phyloP scores from a whole-genome alignment of 2,797 vertebrate genomes.

The Pseudochirops cupreus region DNA sequence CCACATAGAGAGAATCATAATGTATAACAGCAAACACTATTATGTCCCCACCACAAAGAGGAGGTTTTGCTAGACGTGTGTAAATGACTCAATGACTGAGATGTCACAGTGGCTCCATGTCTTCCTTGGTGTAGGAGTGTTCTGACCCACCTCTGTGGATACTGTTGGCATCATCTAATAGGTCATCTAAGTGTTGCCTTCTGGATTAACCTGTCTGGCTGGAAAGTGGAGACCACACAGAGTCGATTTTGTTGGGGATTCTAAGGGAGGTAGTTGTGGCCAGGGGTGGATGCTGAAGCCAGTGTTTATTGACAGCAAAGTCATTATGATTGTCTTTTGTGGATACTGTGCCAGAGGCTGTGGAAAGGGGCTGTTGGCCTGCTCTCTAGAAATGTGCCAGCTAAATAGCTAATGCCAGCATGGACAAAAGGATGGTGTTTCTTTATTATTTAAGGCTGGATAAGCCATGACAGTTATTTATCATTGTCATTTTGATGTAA shows the following conservation, averaged over 20 bases:
- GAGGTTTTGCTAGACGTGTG: constrained; percentile 17
- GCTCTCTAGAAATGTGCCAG: background rate
- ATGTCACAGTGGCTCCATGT: constrained; percentile 69
- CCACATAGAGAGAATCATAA: constrained; percentile 61
- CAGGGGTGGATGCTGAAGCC: background rate
- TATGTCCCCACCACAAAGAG: constrained; percentile 38
- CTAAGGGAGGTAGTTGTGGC: background rate
- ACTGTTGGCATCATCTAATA: background rate
- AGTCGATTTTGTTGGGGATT: background rate
- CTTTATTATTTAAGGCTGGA: background rate
- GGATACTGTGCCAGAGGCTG: background rate
- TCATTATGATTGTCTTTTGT: background rate
- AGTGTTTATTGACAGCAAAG: background rate
- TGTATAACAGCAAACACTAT: constrained; percentile 57
- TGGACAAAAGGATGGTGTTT: background rate
- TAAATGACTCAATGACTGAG: constrained; percentile 67
- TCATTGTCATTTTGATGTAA: background rate
- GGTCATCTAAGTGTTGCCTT: background rate
- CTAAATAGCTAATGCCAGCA: background rate
- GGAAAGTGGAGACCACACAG: background rate
- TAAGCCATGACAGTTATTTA: background rate
- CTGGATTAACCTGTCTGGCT: background rate
- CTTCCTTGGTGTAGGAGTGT: constrained; percentile 33
- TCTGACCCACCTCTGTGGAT: constrained; percentile 56
- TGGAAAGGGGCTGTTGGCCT: background rate